Evolutionary conservation across 2,888 invertebrate species (phyloP).

Genomic region (Noctua janthe): DNA sequence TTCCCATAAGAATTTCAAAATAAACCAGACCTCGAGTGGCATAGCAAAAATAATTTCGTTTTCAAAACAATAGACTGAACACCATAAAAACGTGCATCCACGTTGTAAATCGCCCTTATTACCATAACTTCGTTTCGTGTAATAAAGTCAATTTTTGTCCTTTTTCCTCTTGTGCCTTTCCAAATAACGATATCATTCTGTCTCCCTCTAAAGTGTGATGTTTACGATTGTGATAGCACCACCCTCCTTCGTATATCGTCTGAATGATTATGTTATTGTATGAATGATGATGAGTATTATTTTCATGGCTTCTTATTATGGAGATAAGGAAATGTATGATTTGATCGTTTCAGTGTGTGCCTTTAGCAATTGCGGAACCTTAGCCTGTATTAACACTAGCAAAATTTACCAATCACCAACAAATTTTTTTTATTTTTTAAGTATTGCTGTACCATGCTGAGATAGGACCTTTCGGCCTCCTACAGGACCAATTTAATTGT

Average conservation of each 20-base stretch:
- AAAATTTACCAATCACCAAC: too few species aligned
- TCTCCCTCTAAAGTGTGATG: constrained; percentile 59
- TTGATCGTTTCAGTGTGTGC: neutral
- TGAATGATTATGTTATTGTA: constrained; percentile 60
- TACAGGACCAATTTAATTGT: too few species aligned
- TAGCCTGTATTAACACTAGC: neutral
- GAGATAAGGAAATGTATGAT: constrained; percentile 34
- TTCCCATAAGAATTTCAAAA: constrained; percentile 19
- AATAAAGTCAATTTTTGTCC: constrained; percentile 64
- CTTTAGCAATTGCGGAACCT: neutral
- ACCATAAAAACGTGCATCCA: constrained; percentile 66
- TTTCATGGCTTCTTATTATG: constrained; percentile 37
- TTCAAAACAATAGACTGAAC: constrained; percentile 61
- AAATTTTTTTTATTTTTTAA: too few species aligned
- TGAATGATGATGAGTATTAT: constrained; percentile 46
- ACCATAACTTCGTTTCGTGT: constrained; percentile 66
- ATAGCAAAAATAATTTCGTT: constrained; percentile 42
- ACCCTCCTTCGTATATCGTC: constrained; percentile 45
- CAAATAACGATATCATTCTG: constrained; percentile 10
- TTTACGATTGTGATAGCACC: constrained; percentile 65
- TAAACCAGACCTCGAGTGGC: constrained; percentile 7
- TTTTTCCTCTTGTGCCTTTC: constrained; percentile 39
- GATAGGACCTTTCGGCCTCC: too few species aligned
- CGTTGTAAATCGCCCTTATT: constrained; percentile 69
- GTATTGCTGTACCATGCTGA: too few species aligned